Conservation (phyloP, 2,797 vertebrate genomes). For the Leontocebus nigricollis region DNA sequence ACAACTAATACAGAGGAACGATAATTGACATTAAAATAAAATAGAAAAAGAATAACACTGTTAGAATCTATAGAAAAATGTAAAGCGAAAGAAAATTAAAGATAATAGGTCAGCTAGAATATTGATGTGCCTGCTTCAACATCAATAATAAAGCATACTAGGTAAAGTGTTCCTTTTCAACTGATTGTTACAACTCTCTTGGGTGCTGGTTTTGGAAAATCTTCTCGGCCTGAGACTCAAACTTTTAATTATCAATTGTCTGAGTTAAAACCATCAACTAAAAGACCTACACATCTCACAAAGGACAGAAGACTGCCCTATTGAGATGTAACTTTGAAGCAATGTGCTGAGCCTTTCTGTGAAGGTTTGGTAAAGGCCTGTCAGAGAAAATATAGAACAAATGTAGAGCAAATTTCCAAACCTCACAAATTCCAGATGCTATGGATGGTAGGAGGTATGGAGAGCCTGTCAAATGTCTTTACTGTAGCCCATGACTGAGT, state of each 20-base stretch:
- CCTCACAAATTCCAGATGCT: constrained; percentile 19
- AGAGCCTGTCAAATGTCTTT: constrained; percentile 31
- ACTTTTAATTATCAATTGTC: not conserved
- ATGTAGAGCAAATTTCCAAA: constrained; percentile 10
- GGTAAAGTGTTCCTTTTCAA: not conserved
- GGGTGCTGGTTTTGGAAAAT: not conserved
- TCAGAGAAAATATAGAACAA: constrained; percentile 45
- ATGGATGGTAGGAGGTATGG: not conserved
- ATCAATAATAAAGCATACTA: not conserved
- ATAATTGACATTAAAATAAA: not conserved
- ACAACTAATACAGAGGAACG: not conserved
- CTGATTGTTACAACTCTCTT: not conserved
- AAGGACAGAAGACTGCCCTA: not conserved
- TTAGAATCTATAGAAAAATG: not conserved
- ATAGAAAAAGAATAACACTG: not conserved
- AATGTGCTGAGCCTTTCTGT: not conserved
- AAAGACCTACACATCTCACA: not conserved
- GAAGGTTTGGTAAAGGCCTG: not conserved
- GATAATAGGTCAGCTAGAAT: not conserved
- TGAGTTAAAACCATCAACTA: not conserved
- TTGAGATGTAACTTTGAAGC: not conserved
- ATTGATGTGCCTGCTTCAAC: not conserved
- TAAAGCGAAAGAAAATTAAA: not conserved
- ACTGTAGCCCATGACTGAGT: constrained; percentile 23
- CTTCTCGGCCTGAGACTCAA: not conserved